Conservation (phyloP, 2,797 vertebrate species). For the Manis javanica region DNA sequence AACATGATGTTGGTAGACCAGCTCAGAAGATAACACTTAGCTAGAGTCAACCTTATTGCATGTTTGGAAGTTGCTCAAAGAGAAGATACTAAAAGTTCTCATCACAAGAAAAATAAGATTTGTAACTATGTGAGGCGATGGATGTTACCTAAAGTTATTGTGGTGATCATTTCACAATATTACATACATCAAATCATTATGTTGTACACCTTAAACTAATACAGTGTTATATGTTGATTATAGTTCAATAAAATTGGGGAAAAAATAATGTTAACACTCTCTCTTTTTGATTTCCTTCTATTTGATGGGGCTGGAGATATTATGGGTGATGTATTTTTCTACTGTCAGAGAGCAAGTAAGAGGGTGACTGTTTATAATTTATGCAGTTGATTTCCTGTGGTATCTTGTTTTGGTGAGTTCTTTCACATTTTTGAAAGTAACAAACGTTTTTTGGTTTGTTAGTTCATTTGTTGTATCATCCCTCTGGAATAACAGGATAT, state of each 20-base stretch:
- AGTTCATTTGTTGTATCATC: not conserved
- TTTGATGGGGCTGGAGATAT: not conserved
- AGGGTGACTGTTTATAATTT: not conserved
- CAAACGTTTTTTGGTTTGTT: not conserved
- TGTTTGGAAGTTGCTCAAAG: not conserved
- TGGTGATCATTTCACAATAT: not conserved
- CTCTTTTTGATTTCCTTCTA: not conserved
- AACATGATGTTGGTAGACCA: not conserved
- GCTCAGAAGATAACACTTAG: not conserved
- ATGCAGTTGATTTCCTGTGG: not conserved
- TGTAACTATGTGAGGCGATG: not conserved
- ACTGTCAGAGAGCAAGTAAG: conserved; percentile 24
- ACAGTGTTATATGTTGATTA: not conserved
- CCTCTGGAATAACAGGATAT: not conserved
- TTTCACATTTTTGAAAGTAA: not conserved
- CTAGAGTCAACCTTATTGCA: not conserved
- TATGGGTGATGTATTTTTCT: not conserved
- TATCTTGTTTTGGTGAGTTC: not conserved
- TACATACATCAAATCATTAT: not conserved
- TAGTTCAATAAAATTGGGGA: not conserved
- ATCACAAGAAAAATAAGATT: not conserved
- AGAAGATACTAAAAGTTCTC: not conserved
- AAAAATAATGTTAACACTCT: not conserved
- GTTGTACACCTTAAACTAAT: not conserved
- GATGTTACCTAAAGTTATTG: not conserved